Evolutionary conservation across 2,888 invertebrate genomes (phyloP), one percentile per base, ranked within the genome.

Genomic region (Ganaspis brasiliensis): DNA sequence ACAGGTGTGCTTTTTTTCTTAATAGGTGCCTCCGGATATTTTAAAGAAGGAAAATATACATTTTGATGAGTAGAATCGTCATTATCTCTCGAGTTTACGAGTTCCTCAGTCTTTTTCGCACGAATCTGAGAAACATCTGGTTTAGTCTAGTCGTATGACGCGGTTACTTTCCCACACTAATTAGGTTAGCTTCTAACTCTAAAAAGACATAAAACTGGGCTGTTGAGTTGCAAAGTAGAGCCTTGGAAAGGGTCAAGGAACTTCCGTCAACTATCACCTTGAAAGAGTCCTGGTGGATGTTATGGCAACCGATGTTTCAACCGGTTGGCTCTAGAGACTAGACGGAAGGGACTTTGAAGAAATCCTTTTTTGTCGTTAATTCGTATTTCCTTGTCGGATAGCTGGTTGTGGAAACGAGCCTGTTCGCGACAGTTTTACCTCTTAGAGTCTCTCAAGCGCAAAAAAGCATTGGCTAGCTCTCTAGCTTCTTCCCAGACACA

Each of bases 321-420:
- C 45, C 40, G 67, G 40, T 67, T 40, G 40, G 26, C 40, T 24
- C 19, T 16, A n/a, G 37, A n/a, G n/a, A n/a, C 61, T 63, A 63
- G 67, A 67, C 67, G 45, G 40, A 67, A 67, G 67, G 67, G 40
- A 45, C 67, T 67, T 67, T 67, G 45, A 67, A 67, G 67, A 67
- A 67, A 40, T 67, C 67, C 67, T 67, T 67, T 67, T 67, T 67
- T 67, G 40, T 45, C 40, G 37, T 24, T 67, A 24, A 21, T 67
- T 67, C 67, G 40, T 6, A 67, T 67, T 67, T 67, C 67, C 67
- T 67, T 40, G 63, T 40, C 63, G 21, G 40, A 37, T 63, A 40
- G 67, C 40, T 67, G 45, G 0, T 26, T 14, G 57, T 57, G 57
- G 57, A 57, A 57, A 26, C 67, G 67, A 67, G 24, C 67, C 56